These are phyloP conservation scores for Syritta pipiens DNA, from an alignment of 2,888 invertebrate genomes.

Conservation along the genomic window DNA sequence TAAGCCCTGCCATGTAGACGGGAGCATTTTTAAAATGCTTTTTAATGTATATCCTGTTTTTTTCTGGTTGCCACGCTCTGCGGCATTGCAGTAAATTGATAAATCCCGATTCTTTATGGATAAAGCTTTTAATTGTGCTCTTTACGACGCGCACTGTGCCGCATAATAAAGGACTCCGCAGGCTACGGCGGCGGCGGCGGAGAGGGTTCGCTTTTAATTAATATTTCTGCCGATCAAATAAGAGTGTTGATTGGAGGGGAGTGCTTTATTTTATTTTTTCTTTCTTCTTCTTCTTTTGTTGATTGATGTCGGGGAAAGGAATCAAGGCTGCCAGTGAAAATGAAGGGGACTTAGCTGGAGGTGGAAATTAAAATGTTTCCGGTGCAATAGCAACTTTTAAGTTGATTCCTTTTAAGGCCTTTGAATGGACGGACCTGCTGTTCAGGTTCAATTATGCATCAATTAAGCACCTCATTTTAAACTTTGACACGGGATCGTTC, in stretches of 20 bases:
- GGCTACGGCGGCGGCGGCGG: neutral
- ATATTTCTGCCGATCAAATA: conserved; percentile 29
- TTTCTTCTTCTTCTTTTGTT: too few relatives aligned
- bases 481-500: too few relatives aligned
- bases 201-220: conserved; percentile 35
- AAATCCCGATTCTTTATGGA: conserved; percentile 39
- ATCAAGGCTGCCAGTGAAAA: neutral
- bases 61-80: conserved; percentile 9
- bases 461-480: too few relatives aligned
- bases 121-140: conserved; percentile 51
- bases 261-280: too few relatives aligned
- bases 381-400: too few relatives aligned
- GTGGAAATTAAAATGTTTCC: too few relatives aligned
- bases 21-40: conserved; percentile 42
- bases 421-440: too few relatives aligned
- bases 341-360: too few relatives aligned
- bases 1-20: conserved; percentile 19
- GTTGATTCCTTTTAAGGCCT: too few relatives aligned
- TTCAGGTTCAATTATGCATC: too few relatives aligned
- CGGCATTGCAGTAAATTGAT: conserved; percentile 54
- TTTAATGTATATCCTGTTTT: conserved; percentile 29
- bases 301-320: too few relatives aligned
- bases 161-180: conserved; percentile 30
- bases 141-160: conserved; percentile 27
- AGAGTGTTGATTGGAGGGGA: neutral